phyloP scores from a whole-genome alignment of 2,797 vertebrate species.

The Telmatherina bonti region DNA sequence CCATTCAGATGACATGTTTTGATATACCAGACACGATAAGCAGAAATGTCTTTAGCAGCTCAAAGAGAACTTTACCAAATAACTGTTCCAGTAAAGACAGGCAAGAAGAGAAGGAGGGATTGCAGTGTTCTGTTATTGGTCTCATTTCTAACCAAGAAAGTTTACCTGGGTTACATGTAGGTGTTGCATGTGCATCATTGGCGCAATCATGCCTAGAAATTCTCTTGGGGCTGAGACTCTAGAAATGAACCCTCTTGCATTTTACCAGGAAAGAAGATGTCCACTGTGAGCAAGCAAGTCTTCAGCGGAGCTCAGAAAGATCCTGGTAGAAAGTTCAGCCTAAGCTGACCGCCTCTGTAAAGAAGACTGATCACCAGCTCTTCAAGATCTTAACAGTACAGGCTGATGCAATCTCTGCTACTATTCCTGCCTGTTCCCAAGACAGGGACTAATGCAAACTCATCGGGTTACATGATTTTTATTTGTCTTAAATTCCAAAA shows the following conservation, averaged over 20 bases:
- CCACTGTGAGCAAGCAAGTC: constrained; percentile 44
- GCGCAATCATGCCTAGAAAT: constrained; percentile 2
- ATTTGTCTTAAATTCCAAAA: constrained; percentile 25
- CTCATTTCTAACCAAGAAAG: neutral
- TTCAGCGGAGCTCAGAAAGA: constrained; percentile 37
- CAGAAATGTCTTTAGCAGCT: neutral
- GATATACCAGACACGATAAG: too few species aligned
- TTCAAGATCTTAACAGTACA: constrained; percentile 20
- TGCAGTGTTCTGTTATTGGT: neutral
- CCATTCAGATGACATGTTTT: too few species aligned
- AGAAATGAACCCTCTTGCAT: constrained; percentile 43
- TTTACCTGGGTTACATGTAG: too few species aligned
- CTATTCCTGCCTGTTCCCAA: constrained; percentile 24
- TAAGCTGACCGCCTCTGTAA: constrained; percentile 30
- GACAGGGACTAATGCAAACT: constrained; percentile 23
- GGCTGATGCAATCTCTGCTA: constrained; percentile 29
- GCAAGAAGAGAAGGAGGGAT: neutral
- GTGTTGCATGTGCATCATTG: neutral
- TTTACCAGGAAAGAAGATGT: constrained; percentile 21
- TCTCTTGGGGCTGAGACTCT: constrained; percentile 24
- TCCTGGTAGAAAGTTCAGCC: constrained; percentile 51
- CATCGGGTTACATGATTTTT: constrained; percentile 38
- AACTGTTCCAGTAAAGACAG: constrained; percentile 4
- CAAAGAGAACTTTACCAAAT: constrained; percentile 16
- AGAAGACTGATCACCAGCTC: constrained; percentile 52